A percentile compares a stretch with the other conserved stretches of the same genome.
phyloP scores from a whole-genome alignment of 2,797 vertebrate genomes.

The Danio aesculapii region DNA sequence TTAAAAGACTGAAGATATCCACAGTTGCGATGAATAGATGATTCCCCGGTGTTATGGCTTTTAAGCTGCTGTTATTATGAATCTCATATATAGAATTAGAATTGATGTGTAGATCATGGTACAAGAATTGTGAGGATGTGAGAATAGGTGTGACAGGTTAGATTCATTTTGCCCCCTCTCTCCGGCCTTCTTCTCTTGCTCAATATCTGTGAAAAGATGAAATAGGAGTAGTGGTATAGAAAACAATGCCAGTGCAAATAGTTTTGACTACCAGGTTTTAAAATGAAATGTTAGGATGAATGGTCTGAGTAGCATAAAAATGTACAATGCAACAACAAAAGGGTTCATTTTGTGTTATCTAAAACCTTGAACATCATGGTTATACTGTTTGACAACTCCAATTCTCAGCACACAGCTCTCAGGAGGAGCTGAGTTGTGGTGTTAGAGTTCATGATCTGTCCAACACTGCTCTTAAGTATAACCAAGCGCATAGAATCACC shows the following conservation, averaged over 20 bases:
- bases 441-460: too few relatives aligned
- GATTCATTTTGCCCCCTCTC: conserved; percentile 52
- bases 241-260: background rate
- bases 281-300: background rate
- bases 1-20: background rate
- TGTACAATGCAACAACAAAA: background rate
- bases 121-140: conserved; percentile 28
- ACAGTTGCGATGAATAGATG: conserved; percentile 33
- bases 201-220: conserved; percentile 66
- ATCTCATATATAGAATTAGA: conserved; percentile 32
- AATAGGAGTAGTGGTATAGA: background rate
- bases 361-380: background rate
- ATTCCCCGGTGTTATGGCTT: background rate
- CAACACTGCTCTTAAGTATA: too few relatives aligned
- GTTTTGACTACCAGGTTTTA: background rate
- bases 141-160: background rate
- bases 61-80: conserved; percentile 37
- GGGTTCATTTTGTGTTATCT: background rate
- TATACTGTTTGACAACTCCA: too few relatives aligned
- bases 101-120: background rate
- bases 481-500: too few relatives aligned
- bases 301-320: too few relatives aligned
- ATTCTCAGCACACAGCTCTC: too few relatives aligned
- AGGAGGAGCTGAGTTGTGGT: background rate
- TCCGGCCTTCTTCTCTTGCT: conserved; percentile 69